phyloP scores from a whole-genome alignment of 2,888 invertebrate genomes.

The Drosophila helvetica region DNA sequence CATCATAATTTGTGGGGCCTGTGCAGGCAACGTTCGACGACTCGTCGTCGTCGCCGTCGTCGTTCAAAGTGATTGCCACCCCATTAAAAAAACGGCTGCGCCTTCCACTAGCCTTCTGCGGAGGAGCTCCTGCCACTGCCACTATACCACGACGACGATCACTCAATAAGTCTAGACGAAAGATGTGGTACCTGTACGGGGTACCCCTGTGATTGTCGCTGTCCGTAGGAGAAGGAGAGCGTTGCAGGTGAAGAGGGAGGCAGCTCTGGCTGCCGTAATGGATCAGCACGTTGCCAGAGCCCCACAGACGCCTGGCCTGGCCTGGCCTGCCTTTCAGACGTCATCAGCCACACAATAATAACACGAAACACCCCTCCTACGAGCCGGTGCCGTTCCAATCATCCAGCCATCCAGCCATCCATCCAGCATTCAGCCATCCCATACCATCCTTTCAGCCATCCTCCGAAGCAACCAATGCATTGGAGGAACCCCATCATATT shows the following conservation, averaged over 20 bases:
- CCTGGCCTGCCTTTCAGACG: constrained; percentile 53
- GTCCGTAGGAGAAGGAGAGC: constrained; percentile 15
- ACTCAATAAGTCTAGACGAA: constrained; percentile 81
- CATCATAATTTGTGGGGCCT: constrained; percentile 76
- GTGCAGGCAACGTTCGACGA: constrained; percentile 27
- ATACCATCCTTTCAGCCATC: not conserved
- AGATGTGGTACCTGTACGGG: constrained; percentile 68
- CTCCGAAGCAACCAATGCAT: constrained; percentile 30
- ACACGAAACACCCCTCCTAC: constrained; percentile 22
- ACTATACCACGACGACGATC: constrained; percentile 54
- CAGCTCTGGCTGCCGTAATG: constrained; percentile 63
- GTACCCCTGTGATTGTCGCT: constrained; percentile 70
- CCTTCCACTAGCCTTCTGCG: constrained; percentile 50
- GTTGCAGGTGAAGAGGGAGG: not conserved
- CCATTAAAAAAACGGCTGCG: constrained; percentile 78
- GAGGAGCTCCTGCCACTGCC: constrained; percentile 70
- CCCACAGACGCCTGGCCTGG: constrained; percentile 56
- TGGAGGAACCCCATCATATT: constrained; percentile 66
- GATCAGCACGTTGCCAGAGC: constrained; percentile 74
- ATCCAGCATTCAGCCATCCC: not conserved
- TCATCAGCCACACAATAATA: constrained; percentile 61
- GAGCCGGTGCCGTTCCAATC: not conserved
- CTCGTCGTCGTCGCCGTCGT: constrained; percentile 72
- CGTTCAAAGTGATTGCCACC: constrained; percentile 82
- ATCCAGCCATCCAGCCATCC: not conserved